These are phyloP conservation scores for Nomada ruficornis DNA, from an alignment of 2,888 invertebrate species.

Conservation along the genomic window DNA sequence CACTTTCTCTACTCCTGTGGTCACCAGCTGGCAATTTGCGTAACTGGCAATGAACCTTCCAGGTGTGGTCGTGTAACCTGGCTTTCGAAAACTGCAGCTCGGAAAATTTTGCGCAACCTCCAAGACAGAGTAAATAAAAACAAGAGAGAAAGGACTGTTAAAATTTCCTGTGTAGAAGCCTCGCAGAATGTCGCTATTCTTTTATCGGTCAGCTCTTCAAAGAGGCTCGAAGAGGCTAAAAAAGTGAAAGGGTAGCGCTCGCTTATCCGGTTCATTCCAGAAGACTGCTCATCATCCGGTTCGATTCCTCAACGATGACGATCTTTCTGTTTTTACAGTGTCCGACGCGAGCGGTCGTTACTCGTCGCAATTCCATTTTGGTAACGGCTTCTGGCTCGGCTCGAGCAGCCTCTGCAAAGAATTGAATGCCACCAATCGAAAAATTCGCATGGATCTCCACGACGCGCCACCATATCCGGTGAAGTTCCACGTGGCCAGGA, in stretches of 20 bases:
- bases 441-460: constrained; percentile 78
- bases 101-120: background rate
- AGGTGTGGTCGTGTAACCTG: constrained; percentile 42
- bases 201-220: background rate
- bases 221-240: too few species aligned
- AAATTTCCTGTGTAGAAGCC: background rate
- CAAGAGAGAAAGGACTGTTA: background rate
- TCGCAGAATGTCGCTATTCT: background rate
- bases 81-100: constrained; percentile 14
- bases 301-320: constrained; percentile 12
- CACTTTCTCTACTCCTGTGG: constrained; percentile 75
- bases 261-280: background rate
- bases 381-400: constrained; percentile 93
- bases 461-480: constrained; percentile 87
- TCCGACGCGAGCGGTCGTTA: constrained; percentile 93
- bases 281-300: constrained; percentile 16
- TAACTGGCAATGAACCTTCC: constrained; percentile 83
- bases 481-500: constrained; percentile 87
- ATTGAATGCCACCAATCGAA: constrained; percentile 86
- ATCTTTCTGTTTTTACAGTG: constrained; percentile 86
- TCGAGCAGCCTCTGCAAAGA: constrained; percentile 89
- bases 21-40: constrained; percentile 71
- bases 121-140: background rate
- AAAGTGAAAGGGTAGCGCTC: too few species aligned
- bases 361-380: constrained; percentile 90